These are phyloP conservation scores for Rhyacichthys aspro DNA, from an alignment of 2,797 vertebrate genomes.

Conservation along the genomic window DNA sequence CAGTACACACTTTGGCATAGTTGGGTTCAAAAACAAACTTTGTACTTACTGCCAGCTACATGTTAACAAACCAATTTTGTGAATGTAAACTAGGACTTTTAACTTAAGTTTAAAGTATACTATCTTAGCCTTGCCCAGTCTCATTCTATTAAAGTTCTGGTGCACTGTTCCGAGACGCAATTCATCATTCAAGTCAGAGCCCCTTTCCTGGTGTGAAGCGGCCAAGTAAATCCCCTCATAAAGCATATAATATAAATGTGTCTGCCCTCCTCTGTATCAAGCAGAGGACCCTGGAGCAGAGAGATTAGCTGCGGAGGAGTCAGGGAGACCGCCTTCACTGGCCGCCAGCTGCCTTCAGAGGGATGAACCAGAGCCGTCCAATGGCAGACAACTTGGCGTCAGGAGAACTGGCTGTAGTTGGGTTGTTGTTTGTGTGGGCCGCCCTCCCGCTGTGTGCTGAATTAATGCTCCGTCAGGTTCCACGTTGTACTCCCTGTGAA, in stretches of 20 bases:
- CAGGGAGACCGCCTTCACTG: slow-evolving; percentile 53
- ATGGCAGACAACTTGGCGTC: slow-evolving; percentile 71
- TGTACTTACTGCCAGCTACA: too few species aligned
- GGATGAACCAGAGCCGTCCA: slow-evolving; percentile 72
- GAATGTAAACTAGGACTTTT: too few species aligned
- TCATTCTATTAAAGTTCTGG: slow-evolving; percentile 1
- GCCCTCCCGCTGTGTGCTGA: slow-evolving; percentile 51
- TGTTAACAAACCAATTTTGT: too few species aligned
- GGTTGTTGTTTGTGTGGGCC: slow-evolving; percentile 54
- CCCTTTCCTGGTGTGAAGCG: slow-evolving; percentile 40
- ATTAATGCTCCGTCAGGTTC: slow-evolving; percentile 55
- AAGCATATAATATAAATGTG: slow-evolving; percentile 56
- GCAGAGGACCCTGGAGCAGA: slow-evolving; percentile 55
- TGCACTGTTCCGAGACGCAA: slow-evolving; percentile 20
- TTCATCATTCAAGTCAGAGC: slow-evolving; percentile 39
- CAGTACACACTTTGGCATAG: too few species aligned
- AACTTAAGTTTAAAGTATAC: not conserved
- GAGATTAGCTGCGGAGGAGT: slow-evolving; percentile 76
- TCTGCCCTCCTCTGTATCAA: slow-evolving; percentile 53
- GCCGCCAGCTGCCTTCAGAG: slow-evolving; percentile 61
- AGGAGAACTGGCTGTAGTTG: slow-evolving; percentile 53
- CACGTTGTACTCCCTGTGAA: slow-evolving; percentile 31
- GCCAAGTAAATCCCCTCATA: slow-evolving; percentile 59
- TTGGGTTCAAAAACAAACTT: too few species aligned
- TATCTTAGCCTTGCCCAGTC: not conserved